Conservation (phyloP, 2,113 vertebrate species). For the Ramphastos sulfuratus region DNA sequence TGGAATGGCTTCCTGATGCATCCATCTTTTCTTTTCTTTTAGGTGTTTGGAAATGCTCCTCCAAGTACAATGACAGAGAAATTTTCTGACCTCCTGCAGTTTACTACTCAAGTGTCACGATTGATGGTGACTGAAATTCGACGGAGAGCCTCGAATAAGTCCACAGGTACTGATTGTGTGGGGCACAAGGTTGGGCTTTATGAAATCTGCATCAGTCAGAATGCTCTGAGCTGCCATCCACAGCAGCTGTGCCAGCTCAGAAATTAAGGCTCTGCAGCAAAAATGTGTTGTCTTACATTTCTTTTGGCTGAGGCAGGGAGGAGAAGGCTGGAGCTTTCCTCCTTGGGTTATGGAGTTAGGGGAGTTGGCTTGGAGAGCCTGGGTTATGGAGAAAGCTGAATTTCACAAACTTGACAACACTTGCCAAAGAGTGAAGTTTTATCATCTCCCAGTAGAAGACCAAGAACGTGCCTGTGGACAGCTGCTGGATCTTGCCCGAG, state of each 20-base stretch:
- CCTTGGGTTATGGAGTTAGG: neutral
- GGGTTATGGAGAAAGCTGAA: neutral
- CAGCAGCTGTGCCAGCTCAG: neutral
- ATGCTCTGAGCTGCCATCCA: neutral
- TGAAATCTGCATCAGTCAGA: neutral
- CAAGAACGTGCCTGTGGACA: neutral
- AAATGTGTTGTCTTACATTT: neutral
- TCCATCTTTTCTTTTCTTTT: neutral
- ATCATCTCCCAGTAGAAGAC: neutral
- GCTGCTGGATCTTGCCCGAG: neutral
- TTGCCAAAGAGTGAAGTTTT: neutral
- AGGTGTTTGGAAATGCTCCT: slow-evolving; percentile 97
- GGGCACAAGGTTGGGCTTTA: neutral
- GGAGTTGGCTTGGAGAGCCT: too few species aligned
- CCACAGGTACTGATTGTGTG: slow-evolving; percentile 85
- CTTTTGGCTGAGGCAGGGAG: neutral
- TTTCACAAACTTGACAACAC: neutral
- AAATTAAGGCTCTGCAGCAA: neutral
- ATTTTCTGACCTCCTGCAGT: slow-evolving; percentile 97
- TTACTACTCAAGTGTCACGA: slow-evolving; percentile 97
- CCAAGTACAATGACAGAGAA: slow-evolving; percentile 97
- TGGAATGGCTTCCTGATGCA: neutral
- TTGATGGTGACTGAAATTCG: slow-evolving; percentile 99
- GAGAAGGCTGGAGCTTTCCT: neutral
- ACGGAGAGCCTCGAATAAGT: slow-evolving; percentile 96